phyloP scores from a whole-genome alignment of 1,140 invertebrate genomes.

The Trichonephila inaurata region DNA sequence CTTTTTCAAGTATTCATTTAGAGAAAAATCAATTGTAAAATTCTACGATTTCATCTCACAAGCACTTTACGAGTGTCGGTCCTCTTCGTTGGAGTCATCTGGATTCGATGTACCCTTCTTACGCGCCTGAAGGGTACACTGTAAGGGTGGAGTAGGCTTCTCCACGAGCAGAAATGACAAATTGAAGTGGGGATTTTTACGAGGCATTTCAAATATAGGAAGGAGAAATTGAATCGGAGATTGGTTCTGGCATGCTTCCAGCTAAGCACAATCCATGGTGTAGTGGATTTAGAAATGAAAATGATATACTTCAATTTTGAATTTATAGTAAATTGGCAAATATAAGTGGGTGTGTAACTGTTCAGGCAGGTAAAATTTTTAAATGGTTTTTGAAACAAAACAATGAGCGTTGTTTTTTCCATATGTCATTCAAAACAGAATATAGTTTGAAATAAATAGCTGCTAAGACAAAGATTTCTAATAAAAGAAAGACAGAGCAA shows the following conservation, averaged over 20 bases:
- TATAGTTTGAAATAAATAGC: too few species aligned
- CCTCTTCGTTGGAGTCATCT: not conserved
- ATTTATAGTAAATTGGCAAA: too few species aligned
- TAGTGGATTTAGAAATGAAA: not conserved
- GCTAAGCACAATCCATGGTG: not conserved
- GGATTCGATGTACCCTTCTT: conserved; percentile 33
- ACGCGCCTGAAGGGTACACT: conserved; percentile 44
- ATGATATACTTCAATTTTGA: too few species aligned
- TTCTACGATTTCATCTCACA: not conserved
- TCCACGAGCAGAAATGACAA: not conserved
- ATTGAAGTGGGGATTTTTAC: conserved; percentile 15
- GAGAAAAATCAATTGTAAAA: not conserved
- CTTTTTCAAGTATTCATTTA: too few species aligned
- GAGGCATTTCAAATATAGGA: conserved; percentile 3
- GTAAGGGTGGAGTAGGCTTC: not conserved
- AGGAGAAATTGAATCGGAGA: not conserved
- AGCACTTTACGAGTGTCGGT: not conserved
- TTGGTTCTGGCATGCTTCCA: not conserved
- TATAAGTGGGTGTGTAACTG: too few species aligned
- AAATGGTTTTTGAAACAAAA: too few species aligned
- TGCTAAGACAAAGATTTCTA: too few species aligned
- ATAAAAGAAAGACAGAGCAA: too few species aligned
- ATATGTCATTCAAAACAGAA: too few species aligned
- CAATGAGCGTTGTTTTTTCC: too few species aligned
- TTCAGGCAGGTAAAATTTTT: too few species aligned